Conservation (phyloP, 2,113 vertebrate genomes). For the Rhinogobius similis region DNA sequence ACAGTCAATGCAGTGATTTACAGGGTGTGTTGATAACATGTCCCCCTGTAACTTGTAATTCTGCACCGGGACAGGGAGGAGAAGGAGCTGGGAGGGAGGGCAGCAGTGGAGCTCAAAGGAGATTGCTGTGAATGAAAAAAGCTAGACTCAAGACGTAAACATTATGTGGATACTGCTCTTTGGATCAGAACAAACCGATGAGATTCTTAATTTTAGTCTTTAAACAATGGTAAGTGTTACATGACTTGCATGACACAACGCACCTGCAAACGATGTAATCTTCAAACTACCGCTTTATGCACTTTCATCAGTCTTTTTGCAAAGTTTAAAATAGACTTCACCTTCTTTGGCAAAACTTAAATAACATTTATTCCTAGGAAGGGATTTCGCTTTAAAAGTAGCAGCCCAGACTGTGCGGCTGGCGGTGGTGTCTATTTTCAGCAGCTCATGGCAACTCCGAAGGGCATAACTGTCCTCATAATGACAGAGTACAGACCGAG, state of each 20-base stretch:
- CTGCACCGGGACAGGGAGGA: conserved; percentile 70
- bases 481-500: conserved; percentile 74
- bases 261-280: not conserved
- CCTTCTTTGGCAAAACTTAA: conserved; percentile 12
- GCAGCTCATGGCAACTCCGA: conserved; percentile 66
- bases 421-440: conserved; percentile 77
- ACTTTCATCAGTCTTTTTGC: not conserved
- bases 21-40: conserved; percentile 33
- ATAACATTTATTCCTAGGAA: conserved; percentile 40
- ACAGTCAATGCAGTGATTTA: conserved; percentile 15
- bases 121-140: conserved; percentile 60
- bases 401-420: conserved; percentile 73
- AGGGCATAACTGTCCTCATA: conserved; percentile 75
- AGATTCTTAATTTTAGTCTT: conserved; percentile 27
- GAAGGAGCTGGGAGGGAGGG: conserved; percentile 66
- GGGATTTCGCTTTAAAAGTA: conserved; percentile 73
- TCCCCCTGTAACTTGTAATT: conserved; percentile 60
- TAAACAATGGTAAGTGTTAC: conserved; percentile 61
- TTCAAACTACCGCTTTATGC: not conserved
- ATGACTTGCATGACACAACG: conserved; percentile 13
- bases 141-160: conserved; percentile 55
- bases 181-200: conserved; percentile 45
- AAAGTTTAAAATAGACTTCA: not conserved
- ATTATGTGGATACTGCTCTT: conserved; percentile 59
- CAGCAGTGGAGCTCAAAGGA: conserved; percentile 51